These are phyloP conservation scores for Colossoma macropomum DNA, from an alignment of 2,113 vertebrate species.

Conservation along the genomic window DNA sequence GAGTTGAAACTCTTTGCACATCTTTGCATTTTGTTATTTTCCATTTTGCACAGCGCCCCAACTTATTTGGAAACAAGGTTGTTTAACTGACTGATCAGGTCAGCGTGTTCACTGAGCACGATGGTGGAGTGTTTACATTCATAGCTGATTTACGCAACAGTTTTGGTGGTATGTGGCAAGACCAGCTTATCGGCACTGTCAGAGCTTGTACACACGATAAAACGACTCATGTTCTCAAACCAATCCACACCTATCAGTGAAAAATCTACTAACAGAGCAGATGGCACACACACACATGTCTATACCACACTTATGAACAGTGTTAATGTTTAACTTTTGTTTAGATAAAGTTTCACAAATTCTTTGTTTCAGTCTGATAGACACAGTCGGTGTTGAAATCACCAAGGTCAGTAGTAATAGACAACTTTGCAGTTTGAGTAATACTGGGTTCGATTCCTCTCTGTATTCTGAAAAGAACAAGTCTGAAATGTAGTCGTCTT, in stretches of 20 bases:
- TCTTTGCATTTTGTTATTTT: too few relatives aligned
- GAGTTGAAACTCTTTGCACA: too few relatives aligned
- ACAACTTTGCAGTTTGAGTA: too few relatives aligned
- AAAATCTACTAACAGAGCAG: not conserved
- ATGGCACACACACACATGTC: not conserved
- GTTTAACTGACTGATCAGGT: not conserved
- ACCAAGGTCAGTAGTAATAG: too few relatives aligned
- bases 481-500: too few relatives aligned
- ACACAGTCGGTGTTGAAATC: too few relatives aligned
- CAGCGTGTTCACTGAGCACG: too few relatives aligned
- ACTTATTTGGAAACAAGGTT: too few relatives aligned
- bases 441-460: not conserved
- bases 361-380: not conserved
- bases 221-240: not conserved
- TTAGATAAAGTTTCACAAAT: not conserved
- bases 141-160: conserved; percentile 6
- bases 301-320: not conserved
- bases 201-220: not conserved
- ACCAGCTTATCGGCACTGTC: conserved; percentile 4
- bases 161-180: conserved; percentile 21
- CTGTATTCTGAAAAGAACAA: not conserved
- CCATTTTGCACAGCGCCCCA: too few relatives aligned
- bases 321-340: not conserved
- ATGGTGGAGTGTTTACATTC: not conserved
- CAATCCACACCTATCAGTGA: not conserved